Evolutionary conservation across 2,888 invertebrate species (phyloP), one percentile per base, ranked within the genome.

Genomic region (Hypsopygia costalis): DNA sequence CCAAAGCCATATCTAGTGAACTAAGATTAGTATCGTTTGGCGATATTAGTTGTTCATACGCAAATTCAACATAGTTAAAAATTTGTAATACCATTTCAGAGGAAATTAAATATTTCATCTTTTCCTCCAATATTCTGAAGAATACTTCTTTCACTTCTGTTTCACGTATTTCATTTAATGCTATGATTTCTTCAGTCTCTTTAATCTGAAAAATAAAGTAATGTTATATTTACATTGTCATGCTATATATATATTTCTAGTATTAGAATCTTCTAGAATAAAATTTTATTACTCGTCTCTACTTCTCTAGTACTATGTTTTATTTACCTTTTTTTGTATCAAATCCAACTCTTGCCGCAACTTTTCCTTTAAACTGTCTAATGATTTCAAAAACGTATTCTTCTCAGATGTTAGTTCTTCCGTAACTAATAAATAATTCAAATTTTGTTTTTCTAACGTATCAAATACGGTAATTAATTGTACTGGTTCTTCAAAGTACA

Each of bases 1-100:
- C 83, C 42, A 81, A 72, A 75, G 91, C 91, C 92, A 93, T 93
- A 5, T 91, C 87, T 44, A 89, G 80, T 36, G 90, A 81, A 46
- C 83, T 88, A 6, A 92, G 69, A 52, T 91, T 90, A 0, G 91
- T 90, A 47, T 93, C 92, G 57, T 92, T 93, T 0, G 90, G 81
- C 0, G 90, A 90, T 25, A 93, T 83, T 11, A 92, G 76, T 25
- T 88, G 81, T 65, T 93, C 92, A 61, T 92, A 94, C 0, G 92
- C 85, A 58, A 93, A 93, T 68, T 93, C 92, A 1, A 93, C 89
- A 53, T 91, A 92, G 22, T 91, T 91, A 44, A 90, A 88, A 43
- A 93, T 72, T 62, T 91, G 89, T 33, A 93, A 70, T 4, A 91
- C 87, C n/a, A 86, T 83, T 40, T 91, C 90, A 2, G 92, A 91